These are phyloP conservation scores for Archivesica marissinica DNA, from an alignment of 1,140 invertebrate genomes.

Conservation along the genomic window DNA sequence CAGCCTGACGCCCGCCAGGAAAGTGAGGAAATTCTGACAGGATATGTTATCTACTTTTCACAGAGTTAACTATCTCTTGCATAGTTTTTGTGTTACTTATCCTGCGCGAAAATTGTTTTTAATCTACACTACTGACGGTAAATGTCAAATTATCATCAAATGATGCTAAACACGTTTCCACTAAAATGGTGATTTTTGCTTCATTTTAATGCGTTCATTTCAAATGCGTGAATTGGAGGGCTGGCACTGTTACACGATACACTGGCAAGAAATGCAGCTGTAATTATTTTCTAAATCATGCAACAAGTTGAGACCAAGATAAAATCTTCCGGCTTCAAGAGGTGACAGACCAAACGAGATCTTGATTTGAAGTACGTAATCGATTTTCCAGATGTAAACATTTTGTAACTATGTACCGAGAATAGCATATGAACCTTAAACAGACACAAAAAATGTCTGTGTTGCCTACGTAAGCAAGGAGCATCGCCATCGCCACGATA, in stretches of 20 bases:
- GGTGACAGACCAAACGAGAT: slow-evolving; percentile 60
- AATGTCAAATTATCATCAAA: slow-evolving; percentile 60
- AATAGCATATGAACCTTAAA: slow-evolving; percentile 11
- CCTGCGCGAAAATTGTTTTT: slow-evolving; percentile 57
- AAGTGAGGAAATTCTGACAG: slow-evolving; percentile 45
- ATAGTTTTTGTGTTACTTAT: slow-evolving; percentile 57
- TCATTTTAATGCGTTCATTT: slow-evolving; percentile 53
- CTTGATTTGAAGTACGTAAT: slow-evolving; percentile 51
- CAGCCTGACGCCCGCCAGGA: slow-evolving; percentile 55
- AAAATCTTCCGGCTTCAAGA: slow-evolving; percentile 45
- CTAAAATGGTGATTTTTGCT: slow-evolving; percentile 24
- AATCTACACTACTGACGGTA: slow-evolving; percentile 48
- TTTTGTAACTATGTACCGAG: slow-evolving; percentile 14
- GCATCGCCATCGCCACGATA: no score
- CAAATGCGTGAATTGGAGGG: slow-evolving; percentile 30
- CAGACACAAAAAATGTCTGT: no score
- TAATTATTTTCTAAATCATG: slow-evolving; percentile 62
- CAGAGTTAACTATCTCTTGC: slow-evolving; percentile 57
- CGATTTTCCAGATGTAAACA: slow-evolving; percentile 53
- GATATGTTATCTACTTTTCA: slow-evolving; percentile 42
- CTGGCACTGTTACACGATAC: slow-evolving; percentile 47
- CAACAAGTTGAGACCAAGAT: slow-evolving; percentile 45
- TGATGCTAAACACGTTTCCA: slow-evolving; percentile 60
- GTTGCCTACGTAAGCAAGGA: no score
- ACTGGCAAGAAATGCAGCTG: slow-evolving; percentile 6